Evolutionary conservation across 2,888 invertebrate genomes (phyloP).

Genomic region (Unio delphinus): DNA sequence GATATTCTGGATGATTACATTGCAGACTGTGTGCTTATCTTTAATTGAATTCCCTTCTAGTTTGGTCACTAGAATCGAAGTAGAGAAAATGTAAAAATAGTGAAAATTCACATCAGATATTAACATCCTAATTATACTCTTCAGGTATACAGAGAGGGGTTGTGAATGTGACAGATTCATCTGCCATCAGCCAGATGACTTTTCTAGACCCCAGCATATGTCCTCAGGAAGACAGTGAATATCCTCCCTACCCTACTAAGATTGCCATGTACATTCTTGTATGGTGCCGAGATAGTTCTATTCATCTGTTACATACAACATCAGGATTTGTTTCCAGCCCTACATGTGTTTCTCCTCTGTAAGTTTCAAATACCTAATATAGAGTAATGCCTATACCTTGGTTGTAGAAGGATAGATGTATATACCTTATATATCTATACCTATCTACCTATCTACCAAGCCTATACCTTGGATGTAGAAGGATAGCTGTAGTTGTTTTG

Average conservation of each 20-base stretch:
- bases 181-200: constrained; percentile 41
- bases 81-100: too few relatives aligned
- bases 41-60: too few relatives aligned
- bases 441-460: too few relatives aligned
- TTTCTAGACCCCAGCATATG: constrained; percentile 58
- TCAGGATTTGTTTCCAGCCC: constrained; percentile 25
- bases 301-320: constrained; percentile 33
- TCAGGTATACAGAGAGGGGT: constrained; percentile 55
- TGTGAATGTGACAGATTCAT: constrained; percentile 35
- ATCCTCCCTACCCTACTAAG: constrained; percentile 48
- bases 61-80: too few relatives aligned
- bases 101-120: not conserved
- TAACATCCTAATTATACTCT: constrained; percentile 3
- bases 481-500: too few relatives aligned
- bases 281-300: constrained; percentile 48
- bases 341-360: constrained; percentile 29
- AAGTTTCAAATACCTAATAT: constrained; percentile 9
- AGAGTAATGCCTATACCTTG: too few relatives aligned
- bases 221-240: constrained; percentile 40
- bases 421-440: too few relatives aligned
- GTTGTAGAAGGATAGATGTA: too few relatives aligned
- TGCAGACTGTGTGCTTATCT: too few relatives aligned
- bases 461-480: too few relatives aligned
- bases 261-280: constrained; percentile 47
- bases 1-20: too few relatives aligned